Conservation (phyloP, 2,797 vertebrate genomes). For the Sebastes flavidus region DNA sequence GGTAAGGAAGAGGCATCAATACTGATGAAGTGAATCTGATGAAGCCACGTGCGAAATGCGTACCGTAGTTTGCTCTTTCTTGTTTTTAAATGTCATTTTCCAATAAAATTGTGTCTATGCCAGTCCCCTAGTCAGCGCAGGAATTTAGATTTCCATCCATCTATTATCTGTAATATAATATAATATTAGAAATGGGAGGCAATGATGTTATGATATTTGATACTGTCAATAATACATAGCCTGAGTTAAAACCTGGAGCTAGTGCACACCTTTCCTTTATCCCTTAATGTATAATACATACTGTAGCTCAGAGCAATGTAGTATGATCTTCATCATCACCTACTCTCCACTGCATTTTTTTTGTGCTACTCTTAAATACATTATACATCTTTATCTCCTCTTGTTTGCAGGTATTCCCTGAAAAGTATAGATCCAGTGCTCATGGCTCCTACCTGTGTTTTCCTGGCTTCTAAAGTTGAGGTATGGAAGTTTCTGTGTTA, state of each 20-base stretch:
- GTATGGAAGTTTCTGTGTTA: slow-evolving; percentile 70
- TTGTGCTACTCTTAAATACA: neutral
- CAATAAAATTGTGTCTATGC: too few species aligned
- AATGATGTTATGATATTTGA: neutral
- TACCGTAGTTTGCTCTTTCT: too few species aligned
- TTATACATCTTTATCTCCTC: neutral
- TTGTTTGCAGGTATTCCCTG: slow-evolving; percentile 91
- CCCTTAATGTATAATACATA: neutral
- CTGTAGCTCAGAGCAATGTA: neutral
- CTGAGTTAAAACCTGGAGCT: neutral
- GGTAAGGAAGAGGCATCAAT: slow-evolving; percentile 77
- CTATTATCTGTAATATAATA: too few species aligned
- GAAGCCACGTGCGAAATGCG: too few species aligned
- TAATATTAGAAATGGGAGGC: too few species aligned
- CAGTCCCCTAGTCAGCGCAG: too few species aligned
- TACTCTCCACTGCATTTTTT: neutral
- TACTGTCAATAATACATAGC: neutral
- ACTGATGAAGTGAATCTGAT: neutral
- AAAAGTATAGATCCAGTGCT: slow-evolving; percentile 99
- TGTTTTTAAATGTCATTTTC: too few species aligned
- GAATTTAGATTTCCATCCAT: too few species aligned
- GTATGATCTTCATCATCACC: neutral
- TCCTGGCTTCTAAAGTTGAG: slow-evolving; percentile 99
- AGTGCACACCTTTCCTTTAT: neutral
- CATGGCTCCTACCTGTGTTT: slow-evolving; percentile 99